A percentile compares a stretch with the other conserved stretches of the same genome.
Evolutionary conservation across 2,888 invertebrate genomes (phyloP).

Genomic region (Psococerastis gibbosa): DNA sequence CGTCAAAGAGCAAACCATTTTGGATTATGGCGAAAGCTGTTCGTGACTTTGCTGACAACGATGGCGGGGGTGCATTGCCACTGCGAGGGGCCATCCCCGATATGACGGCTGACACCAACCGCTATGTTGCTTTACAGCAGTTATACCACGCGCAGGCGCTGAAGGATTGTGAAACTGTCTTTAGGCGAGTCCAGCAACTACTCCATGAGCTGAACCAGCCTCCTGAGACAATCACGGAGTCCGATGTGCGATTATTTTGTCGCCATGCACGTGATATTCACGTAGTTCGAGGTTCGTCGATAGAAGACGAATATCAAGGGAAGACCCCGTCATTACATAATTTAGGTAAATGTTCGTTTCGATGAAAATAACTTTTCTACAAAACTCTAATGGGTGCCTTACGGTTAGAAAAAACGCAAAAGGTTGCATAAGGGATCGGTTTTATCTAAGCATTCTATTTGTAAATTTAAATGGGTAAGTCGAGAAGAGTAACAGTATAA

Average conservation of each 20-base stretch:
- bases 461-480: too few relatives aligned
- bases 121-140: conserved; percentile 77
- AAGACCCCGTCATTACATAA: conserved; percentile 22
- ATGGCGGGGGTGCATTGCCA: conserved; percentile 65
- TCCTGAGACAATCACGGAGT: conserved; percentile 51
- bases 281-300: conserved; percentile 59
- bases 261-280: conserved; percentile 68
- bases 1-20: conserved; percentile 60
- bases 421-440: too few relatives aligned
- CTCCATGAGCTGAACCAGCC: conserved; percentile 59
- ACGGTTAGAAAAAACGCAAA: too few relatives aligned
- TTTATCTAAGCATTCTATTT: too few relatives aligned
- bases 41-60: conserved; percentile 65
- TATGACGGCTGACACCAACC: conserved; percentile 88
- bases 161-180: conserved; percentile 62
- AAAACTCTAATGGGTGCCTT: too few relatives aligned
- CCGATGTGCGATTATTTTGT: conserved; percentile 70
- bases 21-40: conserved; percentile 87
- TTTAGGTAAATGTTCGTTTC: conserved; percentile 15
- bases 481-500: too few relatives aligned
- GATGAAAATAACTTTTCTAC: too few relatives aligned
- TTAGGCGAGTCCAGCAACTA: conserved; percentile 60
- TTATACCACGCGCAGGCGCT: conserved; percentile 70
- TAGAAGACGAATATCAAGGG: conserved; percentile 62
- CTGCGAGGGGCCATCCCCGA: conserved; percentile 79